Evolutionary conservation across 2,113 vertebrate genomes (phyloP).

Genomic region (Casuarius casuarius): DNA sequence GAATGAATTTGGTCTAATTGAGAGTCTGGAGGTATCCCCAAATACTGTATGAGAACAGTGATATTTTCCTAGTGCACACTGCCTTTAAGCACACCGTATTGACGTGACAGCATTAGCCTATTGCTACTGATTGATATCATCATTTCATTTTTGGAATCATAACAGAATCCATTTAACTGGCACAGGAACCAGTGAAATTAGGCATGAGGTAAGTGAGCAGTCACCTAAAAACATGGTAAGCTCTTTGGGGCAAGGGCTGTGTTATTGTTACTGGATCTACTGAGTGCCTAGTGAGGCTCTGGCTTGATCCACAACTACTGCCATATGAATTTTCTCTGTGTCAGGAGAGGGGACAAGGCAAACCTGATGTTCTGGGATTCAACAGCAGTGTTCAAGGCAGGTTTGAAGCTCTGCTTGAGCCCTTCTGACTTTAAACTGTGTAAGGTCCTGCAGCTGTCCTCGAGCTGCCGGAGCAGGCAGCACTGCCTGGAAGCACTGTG

Average conservation of each 20-base stretch:
- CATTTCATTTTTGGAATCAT: background rate
- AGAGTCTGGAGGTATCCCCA: background rate
- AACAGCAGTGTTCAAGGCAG: background rate
- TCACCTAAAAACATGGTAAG: background rate
- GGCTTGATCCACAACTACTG: background rate
- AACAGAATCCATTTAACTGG: background rate
- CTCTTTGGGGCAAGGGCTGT: background rate
- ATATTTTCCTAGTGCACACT: background rate
- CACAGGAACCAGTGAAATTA: background rate
- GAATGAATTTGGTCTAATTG: background rate
- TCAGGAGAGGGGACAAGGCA: background rate
- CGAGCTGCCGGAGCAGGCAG: background rate
- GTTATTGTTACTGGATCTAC: background rate
- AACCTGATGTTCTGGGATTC: background rate
- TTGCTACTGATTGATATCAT: background rate
- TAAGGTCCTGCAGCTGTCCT: background rate
- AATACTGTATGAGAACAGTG: background rate
- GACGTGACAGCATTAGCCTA: background rate
- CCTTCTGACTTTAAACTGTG: background rate
- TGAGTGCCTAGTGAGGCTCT: background rate
- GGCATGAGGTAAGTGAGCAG: background rate
- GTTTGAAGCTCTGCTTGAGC: background rate
- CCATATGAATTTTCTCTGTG: background rate
- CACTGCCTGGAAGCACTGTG: background rate
- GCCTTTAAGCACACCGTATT: background rate